Evolutionary conservation across 2,888 invertebrate genomes (phyloP).

Genomic region (Andrena praecox): DNA sequence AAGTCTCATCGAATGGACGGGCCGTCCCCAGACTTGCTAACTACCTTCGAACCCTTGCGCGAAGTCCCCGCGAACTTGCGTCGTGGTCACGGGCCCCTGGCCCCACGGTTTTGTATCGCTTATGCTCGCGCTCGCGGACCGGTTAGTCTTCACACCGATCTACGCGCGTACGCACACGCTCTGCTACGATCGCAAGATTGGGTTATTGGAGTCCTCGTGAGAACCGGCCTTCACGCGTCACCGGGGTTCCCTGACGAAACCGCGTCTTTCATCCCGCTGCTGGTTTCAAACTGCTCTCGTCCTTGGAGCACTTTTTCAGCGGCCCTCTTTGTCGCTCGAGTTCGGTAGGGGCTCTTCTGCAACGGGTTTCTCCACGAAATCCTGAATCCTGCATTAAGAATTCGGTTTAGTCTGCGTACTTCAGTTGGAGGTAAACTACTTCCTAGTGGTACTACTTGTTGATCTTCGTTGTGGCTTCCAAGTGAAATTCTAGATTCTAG

Average conservation of each 20-base stretch:
- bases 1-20: slow-evolving; percentile 24
- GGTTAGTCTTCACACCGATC: slow-evolving; percentile 54
- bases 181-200: slow-evolving; percentile 24
- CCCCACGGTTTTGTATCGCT: slow-evolving; percentile 57
- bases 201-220: slow-evolving; percentile 46
- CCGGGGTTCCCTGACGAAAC: slow-evolving; percentile 52
- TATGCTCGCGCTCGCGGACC: slow-evolving; percentile 51
- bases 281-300: neutral
- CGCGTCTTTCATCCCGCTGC: slow-evolving; percentile 26
- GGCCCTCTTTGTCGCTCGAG: neutral
- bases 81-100: slow-evolving; percentile 19
- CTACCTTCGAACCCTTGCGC: slow-evolving; percentile 22
- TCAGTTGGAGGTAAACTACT: neutral
- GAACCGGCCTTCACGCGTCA: slow-evolving; percentile 64
- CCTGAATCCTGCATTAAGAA: neutral
- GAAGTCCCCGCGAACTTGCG: slow-evolving; percentile 20
- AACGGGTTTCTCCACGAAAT: neutral
- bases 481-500: neutral
- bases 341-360: neutral
- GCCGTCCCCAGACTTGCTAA: slow-evolving; percentile 49
- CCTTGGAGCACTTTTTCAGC: slow-evolving; percentile 28
- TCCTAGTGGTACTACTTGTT: neutral
- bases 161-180: slow-evolving; percentile 19
- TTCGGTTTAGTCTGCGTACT: neutral
- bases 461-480: neutral